phyloP scores from a whole-genome alignment of 2,888 invertebrate genomes.

The Scaptomyza caliginosa region DNA sequence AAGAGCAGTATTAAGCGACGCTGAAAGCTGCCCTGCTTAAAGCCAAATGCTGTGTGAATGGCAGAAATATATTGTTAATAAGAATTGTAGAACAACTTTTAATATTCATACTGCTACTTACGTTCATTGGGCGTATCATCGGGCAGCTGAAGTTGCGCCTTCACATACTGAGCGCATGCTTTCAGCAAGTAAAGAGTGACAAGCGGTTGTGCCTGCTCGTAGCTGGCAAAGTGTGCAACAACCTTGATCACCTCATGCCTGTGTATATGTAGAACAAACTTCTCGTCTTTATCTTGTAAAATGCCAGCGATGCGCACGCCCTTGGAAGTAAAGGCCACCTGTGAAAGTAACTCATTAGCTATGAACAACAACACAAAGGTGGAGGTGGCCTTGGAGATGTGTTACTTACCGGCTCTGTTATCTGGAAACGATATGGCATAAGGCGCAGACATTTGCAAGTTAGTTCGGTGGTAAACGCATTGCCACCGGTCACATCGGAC shows the following conservation, averaged over 20 bases:
- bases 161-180: constrained; percentile 88
- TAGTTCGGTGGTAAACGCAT: constrained; percentile 86
- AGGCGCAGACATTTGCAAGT: constrained; percentile 92
- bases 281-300: constrained; percentile 85
- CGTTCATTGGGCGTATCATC: constrained; percentile 67
- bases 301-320: constrained; percentile 87
- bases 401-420: constrained; percentile 88
- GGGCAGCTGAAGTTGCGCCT: constrained; percentile 89
- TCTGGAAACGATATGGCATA: constrained; percentile 92
- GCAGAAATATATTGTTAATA: no score
- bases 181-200: constrained; percentile 91
- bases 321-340: constrained; percentile 86
- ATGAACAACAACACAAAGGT: background rate
- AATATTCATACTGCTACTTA: no score
- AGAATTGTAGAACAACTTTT: no score
- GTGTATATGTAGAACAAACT: constrained; percentile 86
- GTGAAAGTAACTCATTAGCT: constrained; percentile 46
- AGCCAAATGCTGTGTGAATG: constrained; percentile 53
- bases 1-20: constrained; percentile 90
- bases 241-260: constrained; percentile 89
- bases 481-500: constrained; percentile 83
- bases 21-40: constrained; percentile 62
- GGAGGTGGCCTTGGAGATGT: background rate
- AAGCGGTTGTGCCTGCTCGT: constrained; percentile 86
- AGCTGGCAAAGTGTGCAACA: constrained; percentile 90